A percentile compares a stretch with the other conserved stretches of the same genome.
These are phyloP conservation scores for Climacteris rufus DNA, from an alignment of 2,113 vertebrate species.

Conservation along the genomic window DNA sequence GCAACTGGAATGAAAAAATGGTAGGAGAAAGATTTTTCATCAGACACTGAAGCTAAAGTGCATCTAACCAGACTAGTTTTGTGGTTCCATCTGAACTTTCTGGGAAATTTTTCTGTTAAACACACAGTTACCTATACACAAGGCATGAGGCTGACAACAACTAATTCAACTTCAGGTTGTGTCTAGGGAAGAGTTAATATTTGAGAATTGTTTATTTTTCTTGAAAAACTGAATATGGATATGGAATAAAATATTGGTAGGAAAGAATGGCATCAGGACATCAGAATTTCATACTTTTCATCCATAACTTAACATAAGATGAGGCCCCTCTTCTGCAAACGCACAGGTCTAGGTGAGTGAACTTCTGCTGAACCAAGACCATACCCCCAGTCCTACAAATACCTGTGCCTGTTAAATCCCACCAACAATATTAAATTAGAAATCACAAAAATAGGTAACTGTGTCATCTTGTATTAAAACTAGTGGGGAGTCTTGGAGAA, in stretches of 20 bases:
- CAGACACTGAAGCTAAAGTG: neutral
- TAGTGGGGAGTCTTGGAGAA: neutral
- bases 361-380: neutral
- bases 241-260: neutral
- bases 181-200: neutral
- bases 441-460: neutral
- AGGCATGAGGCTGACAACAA: neutral
- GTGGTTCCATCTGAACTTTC: neutral
- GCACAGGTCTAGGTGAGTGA: neutral
- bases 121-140: neutral
- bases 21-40: neutral
- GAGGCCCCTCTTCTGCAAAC: neutral
- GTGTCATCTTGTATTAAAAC: neutral
- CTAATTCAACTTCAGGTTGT: neutral
- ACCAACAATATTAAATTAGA: neutral
- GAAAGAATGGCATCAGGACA: neutral
- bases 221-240: neutral
- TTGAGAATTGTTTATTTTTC: neutral
- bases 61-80: neutral
- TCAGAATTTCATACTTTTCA: neutral
- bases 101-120: neutral
- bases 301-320: neutral
- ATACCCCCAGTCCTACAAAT: neutral
- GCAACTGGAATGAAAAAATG: neutral
- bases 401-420: neutral